Evolutionary conservation across 2,797 vertebrate species (phyloP).

Genomic region (Centropyge bicolor): DNA sequence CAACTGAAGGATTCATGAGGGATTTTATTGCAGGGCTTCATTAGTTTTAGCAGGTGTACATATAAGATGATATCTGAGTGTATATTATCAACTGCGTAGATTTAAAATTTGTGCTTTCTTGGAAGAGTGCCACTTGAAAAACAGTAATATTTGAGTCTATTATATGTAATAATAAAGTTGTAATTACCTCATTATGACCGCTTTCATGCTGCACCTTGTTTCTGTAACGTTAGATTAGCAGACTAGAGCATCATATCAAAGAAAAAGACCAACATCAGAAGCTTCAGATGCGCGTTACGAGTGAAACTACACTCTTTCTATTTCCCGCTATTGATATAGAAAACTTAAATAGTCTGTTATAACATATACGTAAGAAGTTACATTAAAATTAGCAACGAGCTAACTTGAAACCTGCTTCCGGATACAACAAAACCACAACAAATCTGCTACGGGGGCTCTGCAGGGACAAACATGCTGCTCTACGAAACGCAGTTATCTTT

Average conservation of each 20-base stretch:
- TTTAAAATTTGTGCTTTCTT: neutral
- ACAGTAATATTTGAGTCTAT: neutral
- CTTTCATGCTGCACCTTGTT: slow-evolving; percentile 72
- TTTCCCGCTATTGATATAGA: neutral
- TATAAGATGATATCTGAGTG: neutral
- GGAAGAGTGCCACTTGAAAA: neutral
- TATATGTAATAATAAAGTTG: neutral
- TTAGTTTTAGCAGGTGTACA: slow-evolving; percentile 3
- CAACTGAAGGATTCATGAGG: neutral
- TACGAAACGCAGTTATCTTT: neutral
- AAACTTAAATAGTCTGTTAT: neutral
- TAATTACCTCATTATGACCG: slow-evolving; percentile 73
- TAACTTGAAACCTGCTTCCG: slow-evolving; percentile 64
- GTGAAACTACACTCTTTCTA: neutral
- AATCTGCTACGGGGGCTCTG: slow-evolving; percentile 58
- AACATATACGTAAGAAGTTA: neutral
- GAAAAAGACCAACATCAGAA: slow-evolving; percentile 5
- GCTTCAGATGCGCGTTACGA: neutral
- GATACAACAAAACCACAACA: slow-evolving; percentile 73
- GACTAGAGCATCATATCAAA: slow-evolving; percentile 53
- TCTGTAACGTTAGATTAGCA: slow-evolving; percentile 48
- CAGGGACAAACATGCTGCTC: slow-evolving; percentile 51
- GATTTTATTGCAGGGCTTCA: neutral
- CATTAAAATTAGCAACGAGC: slow-evolving; percentile 34
- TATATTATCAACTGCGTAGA: slow-evolving; percentile 8